Base-by-base conservation (phyloP, 2,888 invertebrate species). In the Chloromyia formosa region DNA sequence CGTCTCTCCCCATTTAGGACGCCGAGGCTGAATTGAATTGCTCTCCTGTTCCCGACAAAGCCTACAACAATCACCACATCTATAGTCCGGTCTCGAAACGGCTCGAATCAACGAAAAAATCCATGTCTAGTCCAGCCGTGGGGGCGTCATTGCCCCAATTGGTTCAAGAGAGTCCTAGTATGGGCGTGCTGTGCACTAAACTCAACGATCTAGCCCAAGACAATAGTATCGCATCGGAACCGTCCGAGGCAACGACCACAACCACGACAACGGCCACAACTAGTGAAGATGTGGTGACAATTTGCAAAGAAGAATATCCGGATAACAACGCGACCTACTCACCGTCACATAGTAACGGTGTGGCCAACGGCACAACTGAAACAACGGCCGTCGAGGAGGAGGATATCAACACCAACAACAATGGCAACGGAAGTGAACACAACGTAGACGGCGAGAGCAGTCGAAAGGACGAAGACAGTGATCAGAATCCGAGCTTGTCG, bases 251-350 rank as follows among this genome's bases (percentile, higher is more conserved):
- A 61, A 85, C 85, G 74, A 84, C 84, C 74, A 85, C 85, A 66
- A 81, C 81, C n/a, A 84, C 85, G 22, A 85, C 86, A 64, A 85
- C 85, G 73, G 85, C 84, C 14, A 85, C 85, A 74, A 85, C 84
- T 14, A 84, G 84, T 78, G 86, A 85, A 77, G 85, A 85, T 77
- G 85, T 84, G 49, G 82, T 85, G 1, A 85, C 85, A 66, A 84
- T 85, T 58, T 84, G 83, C 76, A 84, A 85, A 78, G 85, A 85
- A 77, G 64, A 74, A 35, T 35, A 7, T 10, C 49, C 62, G 16
- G 61, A 53, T 12, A 73, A 62, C 16, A 35, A 35, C 7, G 27
- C 27, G 2, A 22, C 58, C 22, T 56, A 16, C 16, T 49, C 53
- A 14, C 12, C 54, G 14, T 45, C 73, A n/a, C 71, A 58, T 12